Base-by-base conservation (phyloP, 2,797 vertebrate species). In the Buceros bicornis region DNA sequence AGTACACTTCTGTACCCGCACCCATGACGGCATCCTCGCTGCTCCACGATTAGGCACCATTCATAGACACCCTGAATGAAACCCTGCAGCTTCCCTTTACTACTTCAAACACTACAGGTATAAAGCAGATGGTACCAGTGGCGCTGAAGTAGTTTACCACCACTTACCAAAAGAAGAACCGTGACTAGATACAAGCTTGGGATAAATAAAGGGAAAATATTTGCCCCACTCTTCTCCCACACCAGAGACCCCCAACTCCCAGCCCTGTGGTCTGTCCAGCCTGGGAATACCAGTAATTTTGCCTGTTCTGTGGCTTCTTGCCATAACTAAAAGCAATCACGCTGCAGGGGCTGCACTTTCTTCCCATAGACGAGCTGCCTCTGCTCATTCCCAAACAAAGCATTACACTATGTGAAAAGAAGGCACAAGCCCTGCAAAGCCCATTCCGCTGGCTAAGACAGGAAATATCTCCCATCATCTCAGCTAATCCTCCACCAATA, bases 381-480 rank as follows among this genome's bases (percentile, higher is more conserved):
- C 85, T 94, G 96, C 96, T 96, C 95, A 89, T 97, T 97, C 97
- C 97, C 96, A 95, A 95, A 90, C 89, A 67, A 89, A 96, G 94
- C 85, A 96, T 98, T 97, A 98, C 90, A 79, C 94, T 45, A 97
- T 98, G 96, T 87, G 93, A 95, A 96, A 98, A 95, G 96, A 96
- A 98, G 98, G 97, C 96, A 42, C 67, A 0, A 40, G 90, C 94
- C 97, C 96, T 97, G 95, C 95, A 90, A 95, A 90, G 95, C 95
- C 96, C 97, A 96, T 96, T 97, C 98, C 72, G 50, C 97, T 97
- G 97, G 97, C 97, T 97, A 65, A 92, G 94, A 81, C 97, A 97
- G 97, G 97, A 98, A 98, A 98, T 97, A 97, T 96, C 97, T 98
- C 97, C 96, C 97, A 98, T 97, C 96, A 96, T 95, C 96, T 95